Percentiles rank a stretch among this genome's conserved stretches.
Conservation (phyloP, 2,113 vertebrate genomes). For the Coracopsis vasa region DNA sequence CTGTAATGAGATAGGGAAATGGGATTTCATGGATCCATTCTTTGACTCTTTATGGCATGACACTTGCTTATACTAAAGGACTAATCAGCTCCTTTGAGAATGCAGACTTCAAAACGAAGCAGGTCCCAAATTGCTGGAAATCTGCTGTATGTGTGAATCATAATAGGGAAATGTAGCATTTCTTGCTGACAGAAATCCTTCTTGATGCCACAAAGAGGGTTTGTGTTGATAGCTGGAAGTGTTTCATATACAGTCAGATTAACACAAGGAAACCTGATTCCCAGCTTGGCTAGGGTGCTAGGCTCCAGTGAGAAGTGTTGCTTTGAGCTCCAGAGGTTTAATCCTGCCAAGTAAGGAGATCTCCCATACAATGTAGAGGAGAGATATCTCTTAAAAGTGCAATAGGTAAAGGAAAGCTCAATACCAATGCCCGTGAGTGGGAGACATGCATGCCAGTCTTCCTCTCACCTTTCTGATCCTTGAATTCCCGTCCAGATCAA, state of each 20-base stretch:
- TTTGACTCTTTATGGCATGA: background rate
- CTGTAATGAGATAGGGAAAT: background rate
- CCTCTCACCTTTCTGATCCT: background rate
- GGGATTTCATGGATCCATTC: conserved; percentile 8
- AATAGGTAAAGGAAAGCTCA: background rate
- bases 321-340: background rate
- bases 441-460: background rate
- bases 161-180: background rate
- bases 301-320: background rate
- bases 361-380: background rate
- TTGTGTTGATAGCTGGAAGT: conserved; percentile 37
- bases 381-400: background rate
- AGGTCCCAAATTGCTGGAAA: background rate
- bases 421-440: background rate
- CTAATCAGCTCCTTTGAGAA: background rate
- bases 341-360: background rate
- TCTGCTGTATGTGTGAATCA: background rate
- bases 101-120: background rate
- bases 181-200: conserved; percentile 9
- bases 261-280: background rate
- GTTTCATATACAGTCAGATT: conserved; percentile 2
- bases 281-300: background rate
- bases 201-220: background rate
- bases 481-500: background rate
- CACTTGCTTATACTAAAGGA: background rate